Conservation (phyloP, 2,797 vertebrate genomes). For the Gambusia yucatana region DNA sequence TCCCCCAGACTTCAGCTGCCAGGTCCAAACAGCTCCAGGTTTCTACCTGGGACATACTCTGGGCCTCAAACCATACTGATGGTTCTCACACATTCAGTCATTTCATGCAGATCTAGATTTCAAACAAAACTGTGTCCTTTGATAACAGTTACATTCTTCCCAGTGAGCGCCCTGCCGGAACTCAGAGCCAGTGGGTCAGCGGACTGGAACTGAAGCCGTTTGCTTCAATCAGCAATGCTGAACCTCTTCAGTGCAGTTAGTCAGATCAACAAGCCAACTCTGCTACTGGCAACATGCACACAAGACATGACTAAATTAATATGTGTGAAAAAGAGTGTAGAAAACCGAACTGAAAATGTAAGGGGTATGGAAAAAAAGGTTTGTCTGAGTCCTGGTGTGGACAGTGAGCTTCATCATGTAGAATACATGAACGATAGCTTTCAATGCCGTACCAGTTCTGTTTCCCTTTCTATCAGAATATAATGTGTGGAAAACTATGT, state of each 20-base stretch:
- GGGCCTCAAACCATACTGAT: neutral
- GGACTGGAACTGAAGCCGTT: neutral
- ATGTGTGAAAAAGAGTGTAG: neutral
- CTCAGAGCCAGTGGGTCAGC: neutral
- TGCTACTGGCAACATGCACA: neutral
- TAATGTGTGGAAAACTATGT: neutral
- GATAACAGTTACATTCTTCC: neutral
- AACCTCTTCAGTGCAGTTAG: neutral
- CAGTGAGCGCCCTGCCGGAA: neutral
- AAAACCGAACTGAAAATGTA: neutral
- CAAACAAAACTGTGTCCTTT: neutral
- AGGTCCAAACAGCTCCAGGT: neutral
- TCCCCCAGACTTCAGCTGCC: neutral
- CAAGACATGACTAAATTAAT: neutral
- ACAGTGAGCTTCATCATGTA: neutral
- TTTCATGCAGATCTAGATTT: neutral
- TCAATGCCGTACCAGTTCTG: neutral
- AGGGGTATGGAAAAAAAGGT: neutral
- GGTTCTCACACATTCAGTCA: neutral
- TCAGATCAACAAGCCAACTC: neutral
- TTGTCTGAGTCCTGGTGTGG: neutral
- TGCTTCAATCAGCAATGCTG: neutral
- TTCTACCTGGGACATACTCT: neutral
- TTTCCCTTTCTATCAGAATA: neutral
- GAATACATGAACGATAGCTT: neutral